Evolutionary conservation across 1,140 invertebrate species (phyloP).

Genomic region (Bombus picipes): DNA sequence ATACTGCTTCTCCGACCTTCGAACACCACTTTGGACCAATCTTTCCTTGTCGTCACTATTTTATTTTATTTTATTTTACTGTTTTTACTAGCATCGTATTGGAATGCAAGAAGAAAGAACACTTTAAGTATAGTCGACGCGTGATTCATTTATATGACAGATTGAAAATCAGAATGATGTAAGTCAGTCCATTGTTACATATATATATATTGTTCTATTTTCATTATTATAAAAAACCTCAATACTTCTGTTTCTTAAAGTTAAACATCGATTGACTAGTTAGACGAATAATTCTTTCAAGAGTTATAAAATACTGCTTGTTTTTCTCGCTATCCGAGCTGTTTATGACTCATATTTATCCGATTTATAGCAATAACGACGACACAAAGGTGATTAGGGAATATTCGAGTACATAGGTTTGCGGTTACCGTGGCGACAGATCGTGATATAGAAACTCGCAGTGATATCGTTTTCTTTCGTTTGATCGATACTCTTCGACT

Average conservation of each 20-base stretch:
- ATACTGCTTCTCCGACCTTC: neutral
- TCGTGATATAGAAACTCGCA: neutral
- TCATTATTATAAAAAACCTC: no score
- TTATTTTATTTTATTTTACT: neutral
- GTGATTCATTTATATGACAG: no score
- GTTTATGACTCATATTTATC: neutral
- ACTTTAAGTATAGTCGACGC: no score
- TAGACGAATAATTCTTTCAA: no score
- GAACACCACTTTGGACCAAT: neutral
- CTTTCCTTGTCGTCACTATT: neutral
- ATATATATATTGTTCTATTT: no score
- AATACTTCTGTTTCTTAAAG: no score
- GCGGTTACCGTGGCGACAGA: constrained; percentile 24
- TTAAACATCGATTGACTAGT: no score
- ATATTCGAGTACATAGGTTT: neutral
- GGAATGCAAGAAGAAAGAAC: no score
- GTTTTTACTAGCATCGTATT: no score
- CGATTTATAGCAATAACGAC: neutral
- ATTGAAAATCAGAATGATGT: no score
- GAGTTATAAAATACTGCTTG: neutral
- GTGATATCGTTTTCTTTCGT: constrained; percentile 44
- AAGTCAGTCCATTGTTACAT: no score
- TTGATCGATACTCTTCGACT: constrained; percentile 57
- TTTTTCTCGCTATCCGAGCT: neutral
- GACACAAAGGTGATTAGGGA: neutral